These are phyloP conservation scores for Leucophenga montana DNA, from an alignment of 2,888 invertebrate species.

Conservation along the genomic window DNA sequence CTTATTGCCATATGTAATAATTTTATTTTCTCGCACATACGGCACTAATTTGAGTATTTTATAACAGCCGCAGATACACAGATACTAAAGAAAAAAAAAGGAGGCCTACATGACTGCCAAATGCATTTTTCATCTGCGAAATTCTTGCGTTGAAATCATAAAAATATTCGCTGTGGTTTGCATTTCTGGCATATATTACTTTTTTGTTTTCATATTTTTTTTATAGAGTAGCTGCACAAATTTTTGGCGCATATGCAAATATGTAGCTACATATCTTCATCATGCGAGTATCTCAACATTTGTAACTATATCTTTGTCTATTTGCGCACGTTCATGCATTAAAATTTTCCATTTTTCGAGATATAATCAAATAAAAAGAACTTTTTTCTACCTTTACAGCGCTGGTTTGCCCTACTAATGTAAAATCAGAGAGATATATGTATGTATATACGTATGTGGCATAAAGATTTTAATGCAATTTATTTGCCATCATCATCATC, in stretches of 20 bases:
- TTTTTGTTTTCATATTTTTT: not conserved
- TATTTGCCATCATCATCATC: conserved; percentile 10
- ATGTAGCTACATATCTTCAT: not conserved
- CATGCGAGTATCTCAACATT: conserved; percentile 36
- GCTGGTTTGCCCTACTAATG: not conserved
- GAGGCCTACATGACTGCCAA: not conserved
- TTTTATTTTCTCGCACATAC: conserved; percentile 51
- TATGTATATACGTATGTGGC: not conserved
- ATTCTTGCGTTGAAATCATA: not conserved
- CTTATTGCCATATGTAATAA: conserved; percentile 40
- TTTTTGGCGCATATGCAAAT: not conserved
- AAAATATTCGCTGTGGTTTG: not conserved
- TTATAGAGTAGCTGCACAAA: conserved; percentile 1
- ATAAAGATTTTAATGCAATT: conserved; percentile 9
- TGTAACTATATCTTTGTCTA: conserved; percentile 35
- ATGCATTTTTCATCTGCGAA: conserved; percentile 17
- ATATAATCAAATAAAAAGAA: conserved; percentile 27
- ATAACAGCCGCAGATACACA: not conserved
- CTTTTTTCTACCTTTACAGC: conserved; percentile 18
- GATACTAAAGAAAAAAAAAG: not conserved
- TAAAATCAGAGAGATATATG: not conserved
- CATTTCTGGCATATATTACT: not conserved
- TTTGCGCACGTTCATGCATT: conserved; percentile 4
- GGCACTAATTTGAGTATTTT: conserved; percentile 58
- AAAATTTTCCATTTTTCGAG: conserved; percentile 29